phyloP scores from a whole-genome alignment of 2,888 invertebrate species.

The Lepidonotus clava region DNA sequence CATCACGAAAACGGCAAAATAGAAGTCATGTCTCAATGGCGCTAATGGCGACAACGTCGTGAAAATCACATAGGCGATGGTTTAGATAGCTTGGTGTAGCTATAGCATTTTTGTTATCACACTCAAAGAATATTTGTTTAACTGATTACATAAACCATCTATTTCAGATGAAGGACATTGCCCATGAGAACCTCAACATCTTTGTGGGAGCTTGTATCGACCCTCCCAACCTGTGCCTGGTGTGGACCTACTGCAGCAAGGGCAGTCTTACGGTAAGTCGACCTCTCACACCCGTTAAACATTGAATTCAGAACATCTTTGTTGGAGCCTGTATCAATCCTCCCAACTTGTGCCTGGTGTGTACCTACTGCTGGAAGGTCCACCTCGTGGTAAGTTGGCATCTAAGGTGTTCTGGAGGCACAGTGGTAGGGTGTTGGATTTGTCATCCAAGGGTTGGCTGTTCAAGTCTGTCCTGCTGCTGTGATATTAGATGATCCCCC shows the following conservation, averaged over 20 bases:
- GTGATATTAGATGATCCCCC: too few relatives aligned
- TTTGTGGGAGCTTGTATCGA: constrained; percentile 93
- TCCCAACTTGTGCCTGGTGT: constrained; percentile 88
- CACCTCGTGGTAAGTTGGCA: constrained; percentile 83
- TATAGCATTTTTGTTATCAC: neutral
- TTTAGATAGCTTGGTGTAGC: neutral
- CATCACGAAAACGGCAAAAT: too few relatives aligned
- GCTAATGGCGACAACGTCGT: too few relatives aligned
- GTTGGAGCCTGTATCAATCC: constrained; percentile 91
- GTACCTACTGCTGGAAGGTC: constrained; percentile 90
- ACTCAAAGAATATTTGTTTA: neutral
- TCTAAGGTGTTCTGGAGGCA: too few relatives aligned
- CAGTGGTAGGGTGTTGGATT: too few relatives aligned
- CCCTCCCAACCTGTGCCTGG: constrained; percentile 87
- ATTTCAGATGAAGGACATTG: constrained; percentile 89
- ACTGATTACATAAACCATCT: neutral
- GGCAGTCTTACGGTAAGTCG: constrained; percentile 84
- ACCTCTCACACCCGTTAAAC: neutral
- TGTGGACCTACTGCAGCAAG: constrained; percentile 90
- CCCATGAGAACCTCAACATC: constrained; percentile 91
- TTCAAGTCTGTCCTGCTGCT: too few relatives aligned
- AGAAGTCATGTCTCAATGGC: too few relatives aligned
- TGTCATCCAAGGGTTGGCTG: too few relatives aligned
- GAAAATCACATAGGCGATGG: neutral
- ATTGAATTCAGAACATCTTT: constrained; percentile 89